A percentile compares a stretch with the other conserved stretches of the same genome.
Evolutionary conservation across 2,888 invertebrate genomes (phyloP).

Genomic region (Phragmatobia fuliginosa): DNA sequence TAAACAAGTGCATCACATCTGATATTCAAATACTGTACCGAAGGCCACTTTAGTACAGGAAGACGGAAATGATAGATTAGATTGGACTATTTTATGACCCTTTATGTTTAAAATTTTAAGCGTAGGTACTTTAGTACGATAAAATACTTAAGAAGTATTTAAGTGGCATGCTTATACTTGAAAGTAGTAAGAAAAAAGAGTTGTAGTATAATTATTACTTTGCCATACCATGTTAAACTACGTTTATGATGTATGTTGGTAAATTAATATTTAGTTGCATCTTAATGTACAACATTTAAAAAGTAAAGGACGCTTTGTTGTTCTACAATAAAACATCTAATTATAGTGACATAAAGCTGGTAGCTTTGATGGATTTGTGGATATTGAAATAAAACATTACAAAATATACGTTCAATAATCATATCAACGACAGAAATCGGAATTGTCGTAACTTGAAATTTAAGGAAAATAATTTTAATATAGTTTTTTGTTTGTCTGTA

Average conservation of each 20-base stretch:
- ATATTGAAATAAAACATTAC: too few relatives aligned
- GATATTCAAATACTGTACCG: conserved; percentile 33
- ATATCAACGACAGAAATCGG: too few relatives aligned
- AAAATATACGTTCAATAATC: too few relatives aligned
- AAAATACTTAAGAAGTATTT: not conserved
- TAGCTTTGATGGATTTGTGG: not conserved
- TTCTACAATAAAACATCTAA: too few relatives aligned
- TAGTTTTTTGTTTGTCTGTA: too few relatives aligned
- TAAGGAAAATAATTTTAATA: too few relatives aligned
- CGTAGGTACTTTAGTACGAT: not conserved
- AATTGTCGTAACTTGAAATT: too few relatives aligned
- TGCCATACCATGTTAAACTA: not conserved
- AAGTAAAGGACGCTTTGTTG: not conserved
- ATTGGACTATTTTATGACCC: conserved; percentile 25
- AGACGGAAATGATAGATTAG: conserved; percentile 28
- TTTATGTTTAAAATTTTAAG: conserved; percentile 8
- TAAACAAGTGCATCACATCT: conserved; percentile 35
- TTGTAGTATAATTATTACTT: not conserved
- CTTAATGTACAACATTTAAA: not conserved
- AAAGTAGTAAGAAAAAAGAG: not conserved
- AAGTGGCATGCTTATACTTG: not conserved
- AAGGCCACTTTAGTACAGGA: conserved; percentile 35
- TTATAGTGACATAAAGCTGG: not conserved
- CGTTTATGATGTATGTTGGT: not conserved
- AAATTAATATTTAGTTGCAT: not conserved